These are phyloP conservation scores for Lomographa bimaculata DNA, from an alignment of 2,888 invertebrate species.

Conservation along the genomic window DNA sequence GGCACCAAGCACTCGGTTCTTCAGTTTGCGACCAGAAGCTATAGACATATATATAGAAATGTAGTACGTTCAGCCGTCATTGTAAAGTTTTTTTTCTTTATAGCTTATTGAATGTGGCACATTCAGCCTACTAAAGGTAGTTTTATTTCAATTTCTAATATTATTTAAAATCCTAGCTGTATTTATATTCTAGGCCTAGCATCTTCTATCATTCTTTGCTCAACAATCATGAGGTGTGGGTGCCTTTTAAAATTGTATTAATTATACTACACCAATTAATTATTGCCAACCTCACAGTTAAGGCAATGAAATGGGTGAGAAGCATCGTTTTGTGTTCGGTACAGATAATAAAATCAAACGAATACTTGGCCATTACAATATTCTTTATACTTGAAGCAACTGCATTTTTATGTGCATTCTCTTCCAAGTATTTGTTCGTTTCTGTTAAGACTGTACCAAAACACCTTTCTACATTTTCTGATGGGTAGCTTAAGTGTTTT, in stretches of 20 bases:
- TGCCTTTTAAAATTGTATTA: conserved; percentile 1
- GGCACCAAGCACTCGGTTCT: too few relatives aligned
- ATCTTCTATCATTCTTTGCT: too few relatives aligned
- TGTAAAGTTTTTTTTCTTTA: too few relatives aligned
- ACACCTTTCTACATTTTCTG: conserved; percentile 24
- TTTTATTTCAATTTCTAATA: too few relatives aligned
- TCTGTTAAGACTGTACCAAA: conserved; percentile 23
- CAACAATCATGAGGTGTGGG: too few relatives aligned
- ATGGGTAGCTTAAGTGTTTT: conserved; percentile 10
- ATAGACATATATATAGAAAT: too few relatives aligned
- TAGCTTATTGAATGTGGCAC: too few relatives aligned
- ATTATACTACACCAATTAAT: conserved; percentile 1
- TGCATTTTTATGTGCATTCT: conserved; percentile 1
- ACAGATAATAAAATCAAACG: conserved; percentile 19
- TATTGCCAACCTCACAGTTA: neutral
- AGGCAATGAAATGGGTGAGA: neutral
- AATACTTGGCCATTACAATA: conserved; percentile 20
- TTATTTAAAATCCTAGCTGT: too few relatives aligned
- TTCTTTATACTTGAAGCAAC: conserved; percentile 18
- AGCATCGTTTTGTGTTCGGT: neutral
- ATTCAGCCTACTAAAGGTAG: too few relatives aligned
- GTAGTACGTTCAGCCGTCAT: too few relatives aligned
- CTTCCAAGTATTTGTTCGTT: conserved; percentile 31
- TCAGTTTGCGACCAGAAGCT: too few relatives aligned
- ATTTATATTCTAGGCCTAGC: too few relatives aligned